These are phyloP conservation scores for Hyposoter dolosus DNA, from an alignment of 2,888 invertebrate genomes.

Conservation along the genomic window DNA sequence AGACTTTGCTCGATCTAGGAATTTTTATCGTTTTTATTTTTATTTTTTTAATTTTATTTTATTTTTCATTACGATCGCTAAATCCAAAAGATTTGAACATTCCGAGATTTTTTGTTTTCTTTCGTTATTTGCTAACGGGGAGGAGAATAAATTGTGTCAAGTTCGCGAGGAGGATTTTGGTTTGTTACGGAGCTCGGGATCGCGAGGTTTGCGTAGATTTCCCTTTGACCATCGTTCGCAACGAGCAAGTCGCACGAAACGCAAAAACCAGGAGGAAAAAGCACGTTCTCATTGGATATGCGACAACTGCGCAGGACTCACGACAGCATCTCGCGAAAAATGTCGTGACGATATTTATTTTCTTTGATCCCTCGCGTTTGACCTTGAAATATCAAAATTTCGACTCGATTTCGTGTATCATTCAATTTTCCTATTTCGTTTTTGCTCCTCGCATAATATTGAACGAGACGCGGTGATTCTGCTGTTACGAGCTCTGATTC, in stretches of 20 bases:
- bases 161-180: too few relatives aligned
- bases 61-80: neutral
- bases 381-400: neutral
- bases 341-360: neutral
- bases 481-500: neutral
- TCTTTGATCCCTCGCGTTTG: neutral
- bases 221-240: conserved; percentile 42
- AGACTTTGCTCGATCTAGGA: neutral
- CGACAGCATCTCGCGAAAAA: neutral
- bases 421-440: neutral
- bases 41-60: too few relatives aligned
- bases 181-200: neutral
- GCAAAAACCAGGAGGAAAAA: conserved; percentile 8
- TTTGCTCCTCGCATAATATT: neutral
- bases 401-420: neutral
- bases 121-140: neutral
- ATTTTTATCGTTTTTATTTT: neutral
- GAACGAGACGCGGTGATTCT: too few relatives aligned
- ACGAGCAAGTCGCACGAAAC: conserved; percentile 19
- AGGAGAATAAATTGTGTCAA: neutral
- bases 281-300: conserved; percentile 13
- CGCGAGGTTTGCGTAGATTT: conserved; percentile 29
- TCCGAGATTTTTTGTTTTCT: conserved; percentile 13
- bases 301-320: conserved; percentile 9
- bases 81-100: neutral